Conservation (phyloP, 2,888 invertebrate genomes). For the Thymelicus sylvestris region DNA sequence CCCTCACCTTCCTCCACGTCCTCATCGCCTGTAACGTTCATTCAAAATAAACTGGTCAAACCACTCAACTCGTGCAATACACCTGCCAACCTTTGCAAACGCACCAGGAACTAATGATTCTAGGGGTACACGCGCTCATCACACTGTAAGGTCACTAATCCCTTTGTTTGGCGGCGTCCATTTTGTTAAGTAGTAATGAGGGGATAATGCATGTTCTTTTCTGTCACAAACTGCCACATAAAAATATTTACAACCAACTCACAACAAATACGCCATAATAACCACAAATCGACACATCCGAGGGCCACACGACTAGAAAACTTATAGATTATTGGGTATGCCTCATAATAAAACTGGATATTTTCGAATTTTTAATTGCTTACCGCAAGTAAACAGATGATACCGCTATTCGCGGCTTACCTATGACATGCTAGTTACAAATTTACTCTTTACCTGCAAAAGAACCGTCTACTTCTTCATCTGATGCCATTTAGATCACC, state of each 20-base stretch:
- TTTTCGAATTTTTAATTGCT: constrained; percentile 82
- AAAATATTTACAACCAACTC: constrained; percentile 81
- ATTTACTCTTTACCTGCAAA: constrained; percentile 91
- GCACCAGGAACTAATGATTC: constrained; percentile 57
- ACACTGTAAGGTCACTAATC: constrained; percentile 87
- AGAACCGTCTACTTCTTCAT: constrained; percentile 94
- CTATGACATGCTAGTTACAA: constrained; percentile 82
- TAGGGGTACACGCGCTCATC: constrained; percentile 66
- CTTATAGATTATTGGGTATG: constrained; percentile 46
- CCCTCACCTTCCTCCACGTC: constrained; percentile 89
- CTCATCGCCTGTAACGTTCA: constrained; percentile 85
- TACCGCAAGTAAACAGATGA: constrained; percentile 85
- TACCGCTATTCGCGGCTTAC: constrained; percentile 85
- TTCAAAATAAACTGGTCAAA: constrained; percentile 74
- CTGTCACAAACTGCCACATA: constrained; percentile 84
- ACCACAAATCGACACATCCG: constrained; percentile 50
- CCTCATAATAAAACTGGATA: constrained; percentile 56
- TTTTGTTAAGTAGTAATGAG: constrained; percentile 90
- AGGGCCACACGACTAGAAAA: constrained; percentile 47
- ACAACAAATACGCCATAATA: constrained; percentile 68
- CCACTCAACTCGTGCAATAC: constrained; percentile 60
- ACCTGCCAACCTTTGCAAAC: constrained; percentile 59
- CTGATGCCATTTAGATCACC: constrained; percentile 90
- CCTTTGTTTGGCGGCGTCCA: constrained; percentile 91
- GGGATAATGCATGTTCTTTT: constrained; percentile 88